These are phyloP conservation scores for Neoniphon sammara DNA, from an alignment of 2,797 vertebrate genomes.

Conservation along the genomic window DNA sequence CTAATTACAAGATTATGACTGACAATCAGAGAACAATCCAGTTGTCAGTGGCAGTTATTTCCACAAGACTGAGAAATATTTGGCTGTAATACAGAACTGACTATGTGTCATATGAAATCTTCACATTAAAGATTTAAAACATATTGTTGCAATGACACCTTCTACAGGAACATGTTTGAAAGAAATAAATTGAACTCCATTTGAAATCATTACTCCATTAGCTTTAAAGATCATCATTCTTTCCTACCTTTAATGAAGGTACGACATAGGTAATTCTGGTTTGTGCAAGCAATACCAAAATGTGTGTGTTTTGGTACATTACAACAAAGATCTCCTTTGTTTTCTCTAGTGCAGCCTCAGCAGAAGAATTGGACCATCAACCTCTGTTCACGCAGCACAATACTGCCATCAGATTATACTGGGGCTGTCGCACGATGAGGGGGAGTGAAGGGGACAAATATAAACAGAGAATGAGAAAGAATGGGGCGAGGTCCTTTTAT, in stretches of 20 bases:
- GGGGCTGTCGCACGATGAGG: constrained; percentile 36
- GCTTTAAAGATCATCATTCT: constrained; percentile 28
- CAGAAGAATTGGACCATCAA: constrained; percentile 57
- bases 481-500: constrained; percentile 40
- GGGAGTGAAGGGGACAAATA: constrained; percentile 39
- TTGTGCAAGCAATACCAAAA: neutral
- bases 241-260: constrained; percentile 22
- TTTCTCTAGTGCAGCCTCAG: constrained; percentile 17
- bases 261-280: constrained; percentile 18
- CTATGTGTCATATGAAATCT: neutral
- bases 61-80: constrained; percentile 18
- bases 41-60: constrained; percentile 24
- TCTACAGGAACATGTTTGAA: no score
- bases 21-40: constrained; percentile 18
- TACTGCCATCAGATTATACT: constrained; percentile 47
- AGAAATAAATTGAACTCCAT: neutral
- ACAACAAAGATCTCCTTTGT: constrained; percentile 41
- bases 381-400: constrained; percentile 50
- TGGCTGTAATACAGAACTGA: neutral
- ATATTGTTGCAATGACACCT: neutral
- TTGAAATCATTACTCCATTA: constrained; percentile 46
- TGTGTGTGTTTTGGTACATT: neutral
- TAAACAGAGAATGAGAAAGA: constrained; percentile 10
- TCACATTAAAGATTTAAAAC: neutral
- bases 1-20: constrained; percentile 47